phyloP scores from a whole-genome alignment of 2,797 vertebrate genomes.

The Tragopan temminckii region DNA sequence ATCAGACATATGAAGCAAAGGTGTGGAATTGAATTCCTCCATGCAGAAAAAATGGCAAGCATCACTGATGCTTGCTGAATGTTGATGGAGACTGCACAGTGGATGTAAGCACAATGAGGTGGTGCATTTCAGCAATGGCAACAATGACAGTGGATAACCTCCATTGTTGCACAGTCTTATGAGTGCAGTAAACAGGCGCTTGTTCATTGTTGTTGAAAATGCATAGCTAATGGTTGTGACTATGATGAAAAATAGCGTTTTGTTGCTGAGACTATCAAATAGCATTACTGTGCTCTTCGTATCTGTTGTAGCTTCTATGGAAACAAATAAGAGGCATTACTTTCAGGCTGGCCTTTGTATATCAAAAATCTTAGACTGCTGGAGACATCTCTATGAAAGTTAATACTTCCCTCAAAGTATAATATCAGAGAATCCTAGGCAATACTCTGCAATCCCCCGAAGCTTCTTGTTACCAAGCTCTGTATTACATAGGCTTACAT shows the following conservation, averaged over 20 bases:
- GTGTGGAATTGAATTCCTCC: background rate
- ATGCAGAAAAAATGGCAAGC: background rate
- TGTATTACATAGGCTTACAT: slow-evolving; percentile 62
- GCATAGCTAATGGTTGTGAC: background rate
- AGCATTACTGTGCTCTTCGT: background rate
- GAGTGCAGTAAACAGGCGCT: background rate
- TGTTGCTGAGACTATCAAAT: background rate
- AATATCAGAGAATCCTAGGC: slow-evolving; percentile 70
- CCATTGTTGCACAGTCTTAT: background rate
- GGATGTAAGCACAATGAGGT: background rate
- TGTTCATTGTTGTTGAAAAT: background rate
- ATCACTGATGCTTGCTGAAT: background rate
- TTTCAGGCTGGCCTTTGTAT: background rate
- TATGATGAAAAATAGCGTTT: background rate
- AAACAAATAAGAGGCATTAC: background rate
- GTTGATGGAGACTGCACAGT: background rate
- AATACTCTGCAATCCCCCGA: slow-evolving; percentile 67
- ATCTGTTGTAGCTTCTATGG: background rate
- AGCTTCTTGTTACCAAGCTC: slow-evolving; percentile 67
- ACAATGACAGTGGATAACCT: background rate
- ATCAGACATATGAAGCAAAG: background rate
- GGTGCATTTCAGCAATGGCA: background rate
- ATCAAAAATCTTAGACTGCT: slow-evolving; percentile 54
- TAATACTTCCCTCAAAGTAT: slow-evolving; percentile 71
- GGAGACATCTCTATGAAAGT: slow-evolving; percentile 65